Evolutionary conservation across 1,140 invertebrate species (phyloP), one percentile per base, ranked within the genome.

Genomic region (Tachypleus tridentatus): DNA sequence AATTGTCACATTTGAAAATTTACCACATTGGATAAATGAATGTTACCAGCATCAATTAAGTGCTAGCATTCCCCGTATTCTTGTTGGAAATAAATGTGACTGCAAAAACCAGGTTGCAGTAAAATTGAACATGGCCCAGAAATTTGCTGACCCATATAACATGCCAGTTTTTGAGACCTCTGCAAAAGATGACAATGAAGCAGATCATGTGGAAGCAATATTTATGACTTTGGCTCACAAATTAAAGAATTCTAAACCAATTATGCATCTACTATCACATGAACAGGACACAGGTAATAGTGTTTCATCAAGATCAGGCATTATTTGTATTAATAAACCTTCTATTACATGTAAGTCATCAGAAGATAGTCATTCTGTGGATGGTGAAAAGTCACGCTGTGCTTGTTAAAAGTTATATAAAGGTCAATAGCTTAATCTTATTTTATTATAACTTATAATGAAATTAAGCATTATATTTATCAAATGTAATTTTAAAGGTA

Each of bases 21-120:
- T 89, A 72, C 78, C 81, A 29, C 79, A 80, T 51, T 90, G 87
- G 87, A 84, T 91, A 71, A 81, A 83, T 60, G 88, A 91, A 76
- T 87, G 87, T 73, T 81, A 87, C 69, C 79, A 81, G 11, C 82
- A 87, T 71, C 81, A 82, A n/a, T 74, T 87, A 29, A 79, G 76
- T 58, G 76, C 78, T 64, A 77, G 83, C 49, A 79, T 88, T n/a
- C 87, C 88, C 3, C 79, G 86, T 65, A 86, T 91, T 51, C 77
- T 91, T 71, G 87, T 86, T 5, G 88, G 87, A 9, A 91, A 91
- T 74, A 91, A 91, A 82, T 89, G 87, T 73, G 89, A 91, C 72
- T 81, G 79, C 65, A 66, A 76, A 76, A 79, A 80, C 3, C 76
- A 79, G 63, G 78, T 82, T n/a, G 78, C 80, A 4, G 83, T 91